Evolutionary conservation across 2,888 invertebrate species (phyloP).

Genomic region (Synanthedon formicaeformis): DNA sequence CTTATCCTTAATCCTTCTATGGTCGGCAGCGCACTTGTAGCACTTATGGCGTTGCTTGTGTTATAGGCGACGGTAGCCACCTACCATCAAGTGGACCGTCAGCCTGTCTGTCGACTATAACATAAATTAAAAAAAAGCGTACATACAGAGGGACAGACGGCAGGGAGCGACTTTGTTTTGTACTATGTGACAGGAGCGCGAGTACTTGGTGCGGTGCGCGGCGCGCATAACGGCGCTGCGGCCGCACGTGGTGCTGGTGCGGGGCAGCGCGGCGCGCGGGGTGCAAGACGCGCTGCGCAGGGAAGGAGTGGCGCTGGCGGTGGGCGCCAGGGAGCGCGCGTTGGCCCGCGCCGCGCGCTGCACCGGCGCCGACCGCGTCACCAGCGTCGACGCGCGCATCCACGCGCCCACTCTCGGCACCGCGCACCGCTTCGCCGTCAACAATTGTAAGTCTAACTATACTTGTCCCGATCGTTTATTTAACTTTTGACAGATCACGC

Average conservation of each 20-base stretch:
- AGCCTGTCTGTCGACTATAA: too few relatives aligned
- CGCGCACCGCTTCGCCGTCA: constrained; percentile 85
- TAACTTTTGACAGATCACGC: too few relatives aligned
- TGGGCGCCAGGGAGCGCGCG: constrained; percentile 78
- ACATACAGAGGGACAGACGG: too few relatives aligned
- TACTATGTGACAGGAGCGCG: constrained; percentile 74
- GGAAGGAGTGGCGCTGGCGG: constrained; percentile 82
- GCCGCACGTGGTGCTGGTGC: constrained; percentile 90
- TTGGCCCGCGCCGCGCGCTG: constrained; percentile 76
- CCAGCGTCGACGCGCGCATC: constrained; percentile 89
- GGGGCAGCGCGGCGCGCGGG: constrained; percentile 85
- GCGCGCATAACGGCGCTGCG: constrained; percentile 85
- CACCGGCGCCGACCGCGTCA: constrained; percentile 85
- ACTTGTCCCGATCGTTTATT: too few relatives aligned
- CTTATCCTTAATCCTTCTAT: too few relatives aligned
- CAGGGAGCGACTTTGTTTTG: too few relatives aligned
- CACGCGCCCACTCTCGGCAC: constrained; percentile 85
- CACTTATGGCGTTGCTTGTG: too few relatives aligned
- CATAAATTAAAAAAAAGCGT: too few relatives aligned
- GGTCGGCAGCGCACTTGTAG: too few relatives aligned
- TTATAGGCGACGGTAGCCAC: too few relatives aligned
- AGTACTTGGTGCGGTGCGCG: constrained; percentile 87
- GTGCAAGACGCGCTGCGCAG: constrained; percentile 88
- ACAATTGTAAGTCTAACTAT: constrained; percentile 62
- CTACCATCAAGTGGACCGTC: too few relatives aligned